A percentile compares a stretch with the other conserved stretches of the same genome.
Evolutionary conservation across 2,797 vertebrate species (phyloP).

Genomic region (Cossypha niveicapilla): DNA sequence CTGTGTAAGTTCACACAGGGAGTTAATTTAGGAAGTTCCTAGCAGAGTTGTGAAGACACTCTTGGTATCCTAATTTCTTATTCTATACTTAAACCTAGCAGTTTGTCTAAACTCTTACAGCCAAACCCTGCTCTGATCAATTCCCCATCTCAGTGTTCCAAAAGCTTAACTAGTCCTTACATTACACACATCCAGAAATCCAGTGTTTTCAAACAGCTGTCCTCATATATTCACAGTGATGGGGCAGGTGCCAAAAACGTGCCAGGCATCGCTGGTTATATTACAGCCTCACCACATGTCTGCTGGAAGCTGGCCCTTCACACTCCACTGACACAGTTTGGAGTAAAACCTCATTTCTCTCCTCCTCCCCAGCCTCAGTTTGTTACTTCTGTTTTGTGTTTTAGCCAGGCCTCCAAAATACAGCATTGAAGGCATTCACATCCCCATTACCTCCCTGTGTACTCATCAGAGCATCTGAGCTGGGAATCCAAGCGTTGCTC

Average conservation of each 20-base stretch:
- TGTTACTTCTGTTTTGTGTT: not conserved
- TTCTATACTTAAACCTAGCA: not conserved
- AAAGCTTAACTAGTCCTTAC: not conserved
- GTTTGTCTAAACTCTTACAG: not conserved
- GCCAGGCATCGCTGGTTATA: not conserved
- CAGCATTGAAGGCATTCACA: accelerated
- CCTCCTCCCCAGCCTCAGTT: not conserved
- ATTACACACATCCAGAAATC: not conserved
- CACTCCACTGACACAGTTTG: not conserved
- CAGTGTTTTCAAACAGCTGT: not conserved
- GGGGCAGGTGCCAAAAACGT: not conserved
- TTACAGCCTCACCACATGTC: not conserved
- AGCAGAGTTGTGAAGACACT: not conserved
- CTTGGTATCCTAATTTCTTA: not conserved
- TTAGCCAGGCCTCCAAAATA: not conserved
- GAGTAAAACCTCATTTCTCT: not conserved
- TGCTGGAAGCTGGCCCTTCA: not conserved
- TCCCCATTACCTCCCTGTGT: not conserved
- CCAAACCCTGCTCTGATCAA: not conserved
- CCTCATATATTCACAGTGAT: accelerated
- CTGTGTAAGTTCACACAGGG: not conserved
- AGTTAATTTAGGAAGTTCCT: not conserved
- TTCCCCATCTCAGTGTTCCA: not conserved
- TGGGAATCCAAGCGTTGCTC: not conserved
- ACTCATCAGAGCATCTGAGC: not conserved